Conservation (phyloP, 2,797 vertebrate species). For the Oreochromis grahami region DNA sequence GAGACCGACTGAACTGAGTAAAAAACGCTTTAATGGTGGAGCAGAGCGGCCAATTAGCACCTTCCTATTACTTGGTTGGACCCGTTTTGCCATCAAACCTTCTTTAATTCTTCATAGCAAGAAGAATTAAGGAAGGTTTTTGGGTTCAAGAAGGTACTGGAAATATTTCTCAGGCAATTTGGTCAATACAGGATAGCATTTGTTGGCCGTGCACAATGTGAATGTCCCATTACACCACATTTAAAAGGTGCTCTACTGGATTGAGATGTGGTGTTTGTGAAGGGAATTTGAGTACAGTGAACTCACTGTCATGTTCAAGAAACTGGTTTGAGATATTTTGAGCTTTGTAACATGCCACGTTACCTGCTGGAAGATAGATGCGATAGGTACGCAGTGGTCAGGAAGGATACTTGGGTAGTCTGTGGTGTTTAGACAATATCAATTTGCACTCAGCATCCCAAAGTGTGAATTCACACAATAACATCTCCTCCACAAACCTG, state of each 20-base stretch:
- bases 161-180: background rate
- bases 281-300: background rate
- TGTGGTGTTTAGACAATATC: background rate
- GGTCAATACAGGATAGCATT: background rate
- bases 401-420: background rate
- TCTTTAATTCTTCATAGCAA: background rate
- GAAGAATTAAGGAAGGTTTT: background rate
- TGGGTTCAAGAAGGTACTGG: background rate
- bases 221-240: background rate
- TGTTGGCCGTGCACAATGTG: background rate
- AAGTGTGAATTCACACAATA: background rate
- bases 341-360: background rate
- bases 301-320: background rate
- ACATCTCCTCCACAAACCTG: background rate
- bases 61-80: background rate
- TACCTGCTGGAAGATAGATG: background rate
- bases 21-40: background rate
- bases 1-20: background rate
- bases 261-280: background rate
- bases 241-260: background rate
- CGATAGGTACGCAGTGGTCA: background rate
- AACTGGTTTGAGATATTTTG: background rate
- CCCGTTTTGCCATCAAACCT: background rate
- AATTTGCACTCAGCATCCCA: background rate
- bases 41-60: background rate